Conservation (phyloP, 1,140 invertebrate genomes). For the Drosophila lacteicornis region DNA sequence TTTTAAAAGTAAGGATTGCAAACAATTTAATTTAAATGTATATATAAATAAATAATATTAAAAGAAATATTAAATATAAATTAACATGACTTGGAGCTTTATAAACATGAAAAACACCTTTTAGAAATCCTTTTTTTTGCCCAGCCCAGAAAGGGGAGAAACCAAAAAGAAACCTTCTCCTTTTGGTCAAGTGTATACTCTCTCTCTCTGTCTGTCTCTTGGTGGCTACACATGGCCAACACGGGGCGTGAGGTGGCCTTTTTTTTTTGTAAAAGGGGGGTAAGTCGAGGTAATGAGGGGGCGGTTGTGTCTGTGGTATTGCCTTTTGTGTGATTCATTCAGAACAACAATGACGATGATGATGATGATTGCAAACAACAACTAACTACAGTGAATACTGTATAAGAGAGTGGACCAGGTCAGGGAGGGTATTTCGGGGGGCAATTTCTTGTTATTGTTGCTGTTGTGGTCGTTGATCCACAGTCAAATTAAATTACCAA, state of each 20-base stretch:
- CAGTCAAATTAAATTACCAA: constrained; percentile 77
- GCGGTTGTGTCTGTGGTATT: constrained; percentile 28
- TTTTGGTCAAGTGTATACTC: constrained; percentile 5
- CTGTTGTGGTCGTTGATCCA: constrained; percentile 66
- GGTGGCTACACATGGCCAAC: constrained; percentile 13
- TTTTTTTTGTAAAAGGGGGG: neutral
- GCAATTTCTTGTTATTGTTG: constrained; percentile 17
- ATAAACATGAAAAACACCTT: neutral
- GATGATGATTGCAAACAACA: constrained; percentile 62
- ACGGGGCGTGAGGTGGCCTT: constrained; percentile 5
- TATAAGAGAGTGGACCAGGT: constrained; percentile 11
- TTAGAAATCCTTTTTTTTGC: neutral
- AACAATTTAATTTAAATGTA: neutral
- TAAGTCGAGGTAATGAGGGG: neutral
- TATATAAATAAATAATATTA: neutral
- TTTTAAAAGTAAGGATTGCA: neutral
- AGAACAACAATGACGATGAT: constrained; percentile 65
- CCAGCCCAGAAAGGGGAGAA: neutral
- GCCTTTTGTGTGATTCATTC: constrained; percentile 75
- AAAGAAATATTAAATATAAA: neutral
- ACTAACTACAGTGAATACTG: constrained; percentile 24
- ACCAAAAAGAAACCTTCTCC: constrained; percentile 10
- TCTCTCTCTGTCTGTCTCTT: neutral
- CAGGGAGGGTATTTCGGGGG: constrained; percentile 5
- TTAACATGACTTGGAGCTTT: neutral